Conservation (phyloP, 2,888 invertebrate species). For the Parnassius orleans region DNA sequence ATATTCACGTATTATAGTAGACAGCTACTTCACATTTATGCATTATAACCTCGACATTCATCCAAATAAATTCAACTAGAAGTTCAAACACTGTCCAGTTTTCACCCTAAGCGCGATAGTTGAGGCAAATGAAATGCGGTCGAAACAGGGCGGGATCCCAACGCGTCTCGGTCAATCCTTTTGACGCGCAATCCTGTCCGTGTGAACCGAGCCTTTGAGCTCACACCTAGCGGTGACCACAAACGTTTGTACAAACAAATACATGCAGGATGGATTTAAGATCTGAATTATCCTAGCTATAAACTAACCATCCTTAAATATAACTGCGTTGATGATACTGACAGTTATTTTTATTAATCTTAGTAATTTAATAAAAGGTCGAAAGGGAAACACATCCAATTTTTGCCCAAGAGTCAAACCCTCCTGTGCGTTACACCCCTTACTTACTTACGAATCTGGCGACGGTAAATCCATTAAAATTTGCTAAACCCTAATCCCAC, state of each 20-base stretch:
- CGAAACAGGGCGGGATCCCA: conserved; percentile 41
- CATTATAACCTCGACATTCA: no score
- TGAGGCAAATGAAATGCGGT: conserved; percentile 63
- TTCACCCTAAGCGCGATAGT: conserved; percentile 47
- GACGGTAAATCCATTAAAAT: no score
- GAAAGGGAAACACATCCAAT: no score
- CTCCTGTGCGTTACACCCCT: no score
- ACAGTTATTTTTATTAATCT: no score
- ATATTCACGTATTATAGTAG: no score
- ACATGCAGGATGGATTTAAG: conserved; percentile 46
- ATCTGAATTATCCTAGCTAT: conserved; percentile 17
- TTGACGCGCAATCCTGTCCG: conserved; percentile 57
- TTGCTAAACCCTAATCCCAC: no score
- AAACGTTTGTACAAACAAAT: conserved; percentile 67
- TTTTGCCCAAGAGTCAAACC: no score
- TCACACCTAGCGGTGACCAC: conserved; percentile 69
- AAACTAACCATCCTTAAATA: neutral
- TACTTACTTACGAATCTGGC: no score
- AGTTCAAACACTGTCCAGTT: conserved; percentile 32
- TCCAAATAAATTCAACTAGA: conserved; percentile 3
- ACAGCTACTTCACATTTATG: no score
- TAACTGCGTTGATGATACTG: no score
- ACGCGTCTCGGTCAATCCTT: conserved; percentile 69
- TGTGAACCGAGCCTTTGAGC: conserved; percentile 72
- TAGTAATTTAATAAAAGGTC: no score